Percentiles rank a stretch among this genome's conserved stretches.
phyloP scores from a whole-genome alignment of 2,888 invertebrate species.

The Limnephilus marmoratus region DNA sequence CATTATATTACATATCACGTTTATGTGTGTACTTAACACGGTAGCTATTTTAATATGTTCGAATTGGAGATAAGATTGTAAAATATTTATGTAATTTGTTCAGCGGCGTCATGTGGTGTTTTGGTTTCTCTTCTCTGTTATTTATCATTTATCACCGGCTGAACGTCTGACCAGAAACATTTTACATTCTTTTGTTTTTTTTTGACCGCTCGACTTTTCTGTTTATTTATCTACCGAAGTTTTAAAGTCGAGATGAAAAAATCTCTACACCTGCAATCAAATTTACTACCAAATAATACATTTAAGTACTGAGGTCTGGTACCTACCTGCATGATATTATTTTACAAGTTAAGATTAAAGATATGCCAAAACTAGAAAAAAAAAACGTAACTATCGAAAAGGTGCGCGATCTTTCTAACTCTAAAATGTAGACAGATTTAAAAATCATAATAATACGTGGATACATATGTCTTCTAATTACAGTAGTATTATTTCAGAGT shows the following conservation, averaged over 20 bases:
- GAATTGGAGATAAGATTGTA: slow-evolving; percentile 44
- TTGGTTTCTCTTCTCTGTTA: neutral
- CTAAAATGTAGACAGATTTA: too few relatives aligned
- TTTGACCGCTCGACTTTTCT: neutral
- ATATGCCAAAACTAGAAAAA: neutral
- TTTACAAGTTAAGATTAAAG: neutral
- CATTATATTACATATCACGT: slow-evolving; percentile 28
- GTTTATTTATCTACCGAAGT: neutral
- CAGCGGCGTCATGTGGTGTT: slow-evolving; percentile 19
- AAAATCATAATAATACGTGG: too few relatives aligned
- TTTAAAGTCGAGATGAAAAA: neutral
- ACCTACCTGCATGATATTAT: neutral
- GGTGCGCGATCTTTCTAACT: neutral
- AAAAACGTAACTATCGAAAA: neutral
- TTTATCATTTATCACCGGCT: slow-evolving; percentile 39
- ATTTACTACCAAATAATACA: neutral
- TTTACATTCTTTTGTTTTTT: neutral
- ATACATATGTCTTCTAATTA: too few relatives aligned
- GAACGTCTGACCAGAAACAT: slow-evolving; percentile 2
- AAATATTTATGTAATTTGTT: slow-evolving; percentile 18
- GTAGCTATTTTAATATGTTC: slow-evolving; percentile 40
- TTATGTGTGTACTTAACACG: slow-evolving; percentile 23
- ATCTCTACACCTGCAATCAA: neutral
- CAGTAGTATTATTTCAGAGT: neutral
- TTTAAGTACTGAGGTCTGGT: too few relatives aligned